A percentile compares a stretch with the other conserved stretches of the same genome.
Evolutionary conservation across 2,888 invertebrate genomes (phyloP).

Genomic region (Seira musarum): DNA sequence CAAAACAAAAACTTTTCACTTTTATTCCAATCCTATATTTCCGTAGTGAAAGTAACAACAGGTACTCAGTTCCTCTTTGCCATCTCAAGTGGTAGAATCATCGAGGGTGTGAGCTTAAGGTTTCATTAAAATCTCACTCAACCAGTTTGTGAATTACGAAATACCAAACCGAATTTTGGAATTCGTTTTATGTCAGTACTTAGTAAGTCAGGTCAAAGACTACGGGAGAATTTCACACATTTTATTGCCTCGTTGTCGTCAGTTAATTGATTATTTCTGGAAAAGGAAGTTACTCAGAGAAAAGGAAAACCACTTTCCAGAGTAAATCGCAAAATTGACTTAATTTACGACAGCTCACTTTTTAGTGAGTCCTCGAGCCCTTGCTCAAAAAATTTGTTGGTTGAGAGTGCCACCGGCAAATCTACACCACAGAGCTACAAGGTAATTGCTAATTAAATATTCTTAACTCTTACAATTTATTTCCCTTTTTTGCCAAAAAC

Average conservation of each 20-base stretch:
- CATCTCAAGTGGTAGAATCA: slow-evolving; percentile 34
- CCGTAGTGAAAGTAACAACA: slow-evolving; percentile 39
- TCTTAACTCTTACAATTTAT: no score
- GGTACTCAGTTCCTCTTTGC: slow-evolving; percentile 47
- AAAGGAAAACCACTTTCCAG: neutral
- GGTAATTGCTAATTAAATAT: no score
- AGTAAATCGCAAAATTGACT: neutral
- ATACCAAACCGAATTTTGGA: no score
- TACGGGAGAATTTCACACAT: neutral
- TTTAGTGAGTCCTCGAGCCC: neutral
- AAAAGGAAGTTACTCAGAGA: neutral
- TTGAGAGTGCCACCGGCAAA: neutral
- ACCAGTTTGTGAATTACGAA: no score
- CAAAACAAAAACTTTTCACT: neutral
- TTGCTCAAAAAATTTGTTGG: neutral
- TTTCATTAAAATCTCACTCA: no score
- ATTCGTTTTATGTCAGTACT: no score
- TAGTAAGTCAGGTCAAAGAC: no score
- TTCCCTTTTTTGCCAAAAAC: no score
- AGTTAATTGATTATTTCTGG: neutral
- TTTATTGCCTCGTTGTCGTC: neutral
- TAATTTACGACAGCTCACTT: neutral
- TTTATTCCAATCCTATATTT: slow-evolving; percentile 24
- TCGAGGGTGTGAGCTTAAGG: neutral
- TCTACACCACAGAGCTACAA: neutral